These are phyloP conservation scores for Cydia amplana DNA, from an alignment of 1,140 invertebrate species.

Conservation along the genomic window DNA sequence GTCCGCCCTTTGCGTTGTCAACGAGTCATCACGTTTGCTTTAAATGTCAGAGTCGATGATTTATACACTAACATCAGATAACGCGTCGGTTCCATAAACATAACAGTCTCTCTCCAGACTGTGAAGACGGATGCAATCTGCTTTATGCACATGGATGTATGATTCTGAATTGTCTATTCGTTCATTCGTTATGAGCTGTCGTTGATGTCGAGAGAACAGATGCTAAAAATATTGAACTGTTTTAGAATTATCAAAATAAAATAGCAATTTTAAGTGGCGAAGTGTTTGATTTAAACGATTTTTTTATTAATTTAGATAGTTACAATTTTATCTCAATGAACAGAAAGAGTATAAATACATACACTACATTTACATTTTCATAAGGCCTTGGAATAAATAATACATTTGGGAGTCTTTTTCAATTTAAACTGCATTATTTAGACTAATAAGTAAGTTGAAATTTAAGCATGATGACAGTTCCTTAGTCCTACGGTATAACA, in stretches of 20 bases:
- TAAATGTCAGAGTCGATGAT: constrained; percentile 31
- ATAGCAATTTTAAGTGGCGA: too few relatives aligned
- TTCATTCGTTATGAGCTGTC: background rate
- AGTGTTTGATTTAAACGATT: too few relatives aligned
- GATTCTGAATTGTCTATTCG: background rate
- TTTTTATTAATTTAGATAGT: too few relatives aligned
- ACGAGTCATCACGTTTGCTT: constrained; percentile 11
- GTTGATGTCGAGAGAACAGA: background rate
- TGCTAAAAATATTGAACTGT: background rate
- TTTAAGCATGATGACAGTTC: background rate
- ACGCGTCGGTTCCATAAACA: constrained; percentile 10
- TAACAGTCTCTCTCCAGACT: background rate
- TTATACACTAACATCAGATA: constrained; percentile 21
- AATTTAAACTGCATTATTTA: too few relatives aligned
- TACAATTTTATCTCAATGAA: too few relatives aligned
- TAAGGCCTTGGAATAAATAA: too few relatives aligned
- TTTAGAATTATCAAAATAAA: too few relatives aligned
- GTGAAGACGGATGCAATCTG: background rate
- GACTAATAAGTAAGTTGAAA: background rate
- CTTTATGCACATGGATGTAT: background rate
- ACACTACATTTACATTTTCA: too few relatives aligned
- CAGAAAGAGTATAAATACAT: too few relatives aligned
- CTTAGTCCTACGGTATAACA: background rate
- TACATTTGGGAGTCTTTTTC: too few relatives aligned
- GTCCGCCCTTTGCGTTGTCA: constrained; percentile 22